A percentile compares a stretch with the other conserved stretches of the same genome.
These are phyloP conservation scores for Miniopterus natalensis DNA, from an alignment of 2,113 vertebrate species.

Conservation along the genomic window DNA sequence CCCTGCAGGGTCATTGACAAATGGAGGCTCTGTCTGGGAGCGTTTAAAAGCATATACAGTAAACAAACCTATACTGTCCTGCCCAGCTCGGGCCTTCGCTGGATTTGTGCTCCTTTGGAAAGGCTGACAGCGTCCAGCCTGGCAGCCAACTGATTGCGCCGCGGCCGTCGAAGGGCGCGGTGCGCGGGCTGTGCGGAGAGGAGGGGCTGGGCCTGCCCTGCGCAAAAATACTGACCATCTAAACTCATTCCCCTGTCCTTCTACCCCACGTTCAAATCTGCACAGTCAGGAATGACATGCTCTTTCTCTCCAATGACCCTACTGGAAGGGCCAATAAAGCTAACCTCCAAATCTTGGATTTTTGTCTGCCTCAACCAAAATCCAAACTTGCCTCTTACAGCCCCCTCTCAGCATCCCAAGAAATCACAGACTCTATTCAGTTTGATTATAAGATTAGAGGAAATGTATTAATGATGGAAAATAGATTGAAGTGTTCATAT, in stretches of 20 bases:
- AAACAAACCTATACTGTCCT: slow-evolving; percentile 81
- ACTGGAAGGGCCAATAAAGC: neutral
- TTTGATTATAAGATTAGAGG: neutral
- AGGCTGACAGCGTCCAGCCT: neutral
- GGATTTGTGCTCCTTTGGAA: slow-evolving; percentile 46
- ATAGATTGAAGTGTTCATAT: neutral
- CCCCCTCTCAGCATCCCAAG: neutral
- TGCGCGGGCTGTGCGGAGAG: too few species aligned
- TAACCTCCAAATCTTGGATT: neutral
- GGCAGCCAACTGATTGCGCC: neutral
- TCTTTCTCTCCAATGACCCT: neutral
- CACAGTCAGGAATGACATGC: neutral
- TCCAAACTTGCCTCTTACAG: neutral
- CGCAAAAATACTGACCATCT: neutral
- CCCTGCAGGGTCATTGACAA: slow-evolving; percentile 88
- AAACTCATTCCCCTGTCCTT: neutral
- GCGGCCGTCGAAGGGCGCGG: neutral
- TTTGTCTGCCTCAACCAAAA: neutral
- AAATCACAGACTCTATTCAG: neutral
- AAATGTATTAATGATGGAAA: neutral
- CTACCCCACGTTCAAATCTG: neutral
- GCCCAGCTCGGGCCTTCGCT: slow-evolving; percentile 34
- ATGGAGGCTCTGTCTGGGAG: slow-evolving; percentile 86
- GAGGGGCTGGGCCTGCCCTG: neutral
- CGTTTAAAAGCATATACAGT: slow-evolving; percentile 75